These are phyloP conservation scores for Hedychridium roseum DNA, from an alignment of 2,888 invertebrate genomes.

Conservation along the genomic window DNA sequence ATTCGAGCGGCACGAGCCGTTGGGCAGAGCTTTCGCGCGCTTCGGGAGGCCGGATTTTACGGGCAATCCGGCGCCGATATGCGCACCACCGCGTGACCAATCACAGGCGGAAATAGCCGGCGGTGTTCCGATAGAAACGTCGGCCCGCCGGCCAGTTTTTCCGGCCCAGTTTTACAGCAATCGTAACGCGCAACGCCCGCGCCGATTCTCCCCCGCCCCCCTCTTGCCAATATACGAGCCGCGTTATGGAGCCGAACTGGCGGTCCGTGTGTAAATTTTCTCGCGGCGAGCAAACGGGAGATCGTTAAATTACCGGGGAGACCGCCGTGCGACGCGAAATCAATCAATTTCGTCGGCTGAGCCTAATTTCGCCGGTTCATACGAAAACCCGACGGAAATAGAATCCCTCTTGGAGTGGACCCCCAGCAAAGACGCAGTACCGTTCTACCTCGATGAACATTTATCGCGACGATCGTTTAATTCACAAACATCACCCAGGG, in stretches of 20 bases:
- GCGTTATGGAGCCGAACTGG: conserved; percentile 5
- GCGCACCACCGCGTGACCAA: conserved; percentile 25
- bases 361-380: conserved; percentile 42
- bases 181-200: conserved; percentile 11
- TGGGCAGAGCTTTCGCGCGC: conserved; percentile 20
- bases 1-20: background rate
- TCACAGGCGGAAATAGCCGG: conserved; percentile 33
- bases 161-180: conserved; percentile 17
- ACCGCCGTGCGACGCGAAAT: conserved; percentile 48
- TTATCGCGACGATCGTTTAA: background rate
- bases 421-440: too few relatives aligned
- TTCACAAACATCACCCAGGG: background rate
- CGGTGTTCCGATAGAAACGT: conserved; percentile 8
- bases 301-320: conserved; percentile 43
- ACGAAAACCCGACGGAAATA: conserved; percentile 36
- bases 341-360: conserved; percentile 51
- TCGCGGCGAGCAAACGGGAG: conserved; percentile 13
- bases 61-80: conserved; percentile 38
- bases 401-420: too few relatives aligned
- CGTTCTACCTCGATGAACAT: background rate
- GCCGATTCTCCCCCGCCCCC: conserved; percentile 2
- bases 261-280: conserved; percentile 8
- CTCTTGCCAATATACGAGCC: conserved; percentile 1
- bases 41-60: conserved; percentile 37
- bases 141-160: conserved; percentile 9